Percentiles rank a stretch among this genome's conserved stretches.
phyloP scores from a whole-genome alignment of 2,113 vertebrate genomes.

The Craseonycteris thonglongyai region DNA sequence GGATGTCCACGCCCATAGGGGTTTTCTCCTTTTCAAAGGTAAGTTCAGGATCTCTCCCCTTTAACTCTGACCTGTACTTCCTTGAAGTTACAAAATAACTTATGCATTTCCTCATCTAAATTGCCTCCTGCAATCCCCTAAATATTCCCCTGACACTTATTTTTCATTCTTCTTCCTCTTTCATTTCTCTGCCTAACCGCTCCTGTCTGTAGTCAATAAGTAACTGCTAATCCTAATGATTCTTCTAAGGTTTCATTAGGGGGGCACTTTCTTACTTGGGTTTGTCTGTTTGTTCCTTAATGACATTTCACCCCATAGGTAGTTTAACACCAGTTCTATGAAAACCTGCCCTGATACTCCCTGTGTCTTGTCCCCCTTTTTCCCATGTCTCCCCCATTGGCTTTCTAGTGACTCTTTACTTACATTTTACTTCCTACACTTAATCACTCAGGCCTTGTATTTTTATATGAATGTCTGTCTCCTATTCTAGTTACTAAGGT shows the following conservation, averaged over 20 bases:
- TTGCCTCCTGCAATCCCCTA: not conserved
- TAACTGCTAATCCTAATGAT: not conserved
- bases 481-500: not conserved
- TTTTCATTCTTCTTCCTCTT: not conserved
- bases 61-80: not conserved
- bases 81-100: not conserved
- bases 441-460: not conserved
- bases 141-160: not conserved
- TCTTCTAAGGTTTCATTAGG: not conserved
- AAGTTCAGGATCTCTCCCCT: not conserved
- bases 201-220: not conserved
- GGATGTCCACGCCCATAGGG: accelerated
- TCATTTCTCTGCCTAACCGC: not conserved
- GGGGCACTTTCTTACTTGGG: not conserved
- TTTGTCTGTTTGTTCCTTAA: not conserved
- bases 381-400: not conserved
- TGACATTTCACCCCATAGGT: not conserved
- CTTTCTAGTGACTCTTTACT: not conserved
- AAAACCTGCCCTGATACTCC: not conserved
- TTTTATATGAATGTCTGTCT: not conserved
- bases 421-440: not conserved
- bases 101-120: not conserved
- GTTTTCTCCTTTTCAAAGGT: not conserved
- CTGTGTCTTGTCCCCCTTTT: not conserved
- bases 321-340: not conserved